phyloP scores from a whole-genome alignment of 2,113 vertebrate genomes.

The Atherinomorus stipes region DNA sequence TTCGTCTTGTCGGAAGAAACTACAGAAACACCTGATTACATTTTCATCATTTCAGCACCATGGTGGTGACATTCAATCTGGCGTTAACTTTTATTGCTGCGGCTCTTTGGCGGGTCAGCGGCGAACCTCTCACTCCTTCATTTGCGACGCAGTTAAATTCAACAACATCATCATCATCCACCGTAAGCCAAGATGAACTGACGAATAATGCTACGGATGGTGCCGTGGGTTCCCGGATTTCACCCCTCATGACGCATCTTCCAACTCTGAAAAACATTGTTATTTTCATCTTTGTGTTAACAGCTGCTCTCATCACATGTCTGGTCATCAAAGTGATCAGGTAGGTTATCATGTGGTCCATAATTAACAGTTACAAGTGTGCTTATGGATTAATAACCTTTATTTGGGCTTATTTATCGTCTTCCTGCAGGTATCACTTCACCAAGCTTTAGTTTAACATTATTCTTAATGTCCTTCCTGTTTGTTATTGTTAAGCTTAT shows the following conservation, averaged over 20 bases:
- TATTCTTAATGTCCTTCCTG: neutral
- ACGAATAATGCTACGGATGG: constrained; percentile 62
- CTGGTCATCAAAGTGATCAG: constrained; percentile 91
- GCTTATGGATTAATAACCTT: too few relatives aligned
- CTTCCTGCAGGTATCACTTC: neutral
- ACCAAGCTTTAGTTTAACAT: neutral
- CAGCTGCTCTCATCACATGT: constrained; percentile 87
- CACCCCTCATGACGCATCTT: constrained; percentile 85
- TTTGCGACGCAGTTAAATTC: constrained; percentile 72
- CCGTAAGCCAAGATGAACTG: constrained; percentile 23
- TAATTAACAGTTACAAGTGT: neutral
- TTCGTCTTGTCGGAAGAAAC: constrained; percentile 27
- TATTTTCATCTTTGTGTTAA: constrained; percentile 87
- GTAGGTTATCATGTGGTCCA: constrained; percentile 68
- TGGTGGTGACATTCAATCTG: constrained; percentile 52
- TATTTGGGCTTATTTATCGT: constrained; percentile 8
- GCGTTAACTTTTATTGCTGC: constrained; percentile 57
- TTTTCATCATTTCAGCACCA: constrained; percentile 30
- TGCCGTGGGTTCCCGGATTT: constrained; percentile 77
- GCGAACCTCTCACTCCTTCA: constrained; percentile 54
- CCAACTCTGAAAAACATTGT: constrained; percentile 90
- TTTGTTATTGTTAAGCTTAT: neutral
- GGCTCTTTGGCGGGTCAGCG: constrained; percentile 55
- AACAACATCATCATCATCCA: constrained; percentile 53
- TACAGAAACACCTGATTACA: neutral